These are phyloP conservation scores for Harlomillsia oculata DNA, from an alignment of 1,140 invertebrate species.

Conservation along the genomic window DNA sequence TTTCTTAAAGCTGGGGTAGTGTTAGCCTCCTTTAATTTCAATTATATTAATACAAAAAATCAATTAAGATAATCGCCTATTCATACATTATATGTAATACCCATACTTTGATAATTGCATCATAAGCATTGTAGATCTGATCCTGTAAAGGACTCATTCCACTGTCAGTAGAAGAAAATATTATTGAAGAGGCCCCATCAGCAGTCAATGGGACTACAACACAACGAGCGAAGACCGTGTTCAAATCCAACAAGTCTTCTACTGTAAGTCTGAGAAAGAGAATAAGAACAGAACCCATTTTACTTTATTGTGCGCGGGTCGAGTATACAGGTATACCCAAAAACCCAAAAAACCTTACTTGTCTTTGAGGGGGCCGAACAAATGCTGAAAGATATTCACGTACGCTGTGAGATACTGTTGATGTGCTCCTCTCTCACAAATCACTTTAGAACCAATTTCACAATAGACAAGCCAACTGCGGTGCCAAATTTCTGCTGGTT, in stretches of 20 bases:
- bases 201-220: constrained; percentile 28
- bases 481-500: constrained; percentile 53
- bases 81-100: background rate
- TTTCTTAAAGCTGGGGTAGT: constrained; percentile 11
- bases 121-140: constrained; percentile 31
- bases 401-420: constrained; percentile 86
- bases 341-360: constrained; percentile 35
- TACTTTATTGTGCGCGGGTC: background rate
- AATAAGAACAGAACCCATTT: no score
- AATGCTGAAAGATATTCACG: constrained; percentile 84
- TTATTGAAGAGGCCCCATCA: constrained; percentile 31
- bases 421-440: constrained; percentile 45
- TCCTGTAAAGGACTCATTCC: constrained; percentile 34
- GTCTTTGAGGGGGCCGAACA: constrained; percentile 79
- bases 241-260: constrained; percentile 25
- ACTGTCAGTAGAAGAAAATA: constrained; percentile 32
- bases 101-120: constrained; percentile 26
- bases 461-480: constrained; percentile 77
- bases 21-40: constrained; percentile 19
- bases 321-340: background rate
- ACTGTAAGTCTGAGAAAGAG: constrained; percentile 26
- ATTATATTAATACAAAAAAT: constrained; percentile 3
- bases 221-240: constrained; percentile 24
- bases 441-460: constrained; percentile 60
- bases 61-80: background rate